Evolutionary conservation across 2,113 vertebrate species (phyloP).

Genomic region (Micromys minutus): DNA sequence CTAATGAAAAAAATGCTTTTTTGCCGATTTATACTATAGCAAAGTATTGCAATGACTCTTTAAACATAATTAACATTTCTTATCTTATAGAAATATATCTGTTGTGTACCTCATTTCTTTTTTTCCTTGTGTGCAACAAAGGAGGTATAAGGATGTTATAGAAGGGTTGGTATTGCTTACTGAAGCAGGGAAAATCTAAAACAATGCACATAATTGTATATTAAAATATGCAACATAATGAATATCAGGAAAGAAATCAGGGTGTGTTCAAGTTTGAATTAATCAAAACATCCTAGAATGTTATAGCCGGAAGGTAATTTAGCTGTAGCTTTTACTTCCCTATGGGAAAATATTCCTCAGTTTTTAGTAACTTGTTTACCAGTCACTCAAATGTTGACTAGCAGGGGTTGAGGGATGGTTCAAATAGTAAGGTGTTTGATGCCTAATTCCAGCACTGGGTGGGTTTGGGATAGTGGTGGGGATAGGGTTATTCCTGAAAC

Average conservation of each 20-base stretch:
- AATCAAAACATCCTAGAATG: background rate
- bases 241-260: slow-evolving; percentile 7
- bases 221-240: slow-evolving; percentile 23
- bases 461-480: background rate
- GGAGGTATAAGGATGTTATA: background rate
- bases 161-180: background rate
- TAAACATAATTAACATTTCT: slow-evolving; percentile 45
- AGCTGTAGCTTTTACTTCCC: background rate
- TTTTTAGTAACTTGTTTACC: background rate
- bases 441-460: background rate
- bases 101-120: background rate
- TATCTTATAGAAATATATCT: background rate
- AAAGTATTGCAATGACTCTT: slow-evolving; percentile 44
- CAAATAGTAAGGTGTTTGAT: background rate
- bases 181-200: slow-evolving; percentile 6
- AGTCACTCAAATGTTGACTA: background rate
- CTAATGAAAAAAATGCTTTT: slow-evolving; percentile 14
- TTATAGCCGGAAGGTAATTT: slow-evolving; percentile 13
- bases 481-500: background rate
- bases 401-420: background rate
- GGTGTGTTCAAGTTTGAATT: slow-evolving; percentile 24
- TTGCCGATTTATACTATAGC: slow-evolving; percentile 27
- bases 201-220: slow-evolving; percentile 13
- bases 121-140: slow-evolving; percentile 14
- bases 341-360: background rate